Base-by-base conservation (phyloP, 2,888 invertebrate genomes). In the Frankliniella fusca region DNA sequence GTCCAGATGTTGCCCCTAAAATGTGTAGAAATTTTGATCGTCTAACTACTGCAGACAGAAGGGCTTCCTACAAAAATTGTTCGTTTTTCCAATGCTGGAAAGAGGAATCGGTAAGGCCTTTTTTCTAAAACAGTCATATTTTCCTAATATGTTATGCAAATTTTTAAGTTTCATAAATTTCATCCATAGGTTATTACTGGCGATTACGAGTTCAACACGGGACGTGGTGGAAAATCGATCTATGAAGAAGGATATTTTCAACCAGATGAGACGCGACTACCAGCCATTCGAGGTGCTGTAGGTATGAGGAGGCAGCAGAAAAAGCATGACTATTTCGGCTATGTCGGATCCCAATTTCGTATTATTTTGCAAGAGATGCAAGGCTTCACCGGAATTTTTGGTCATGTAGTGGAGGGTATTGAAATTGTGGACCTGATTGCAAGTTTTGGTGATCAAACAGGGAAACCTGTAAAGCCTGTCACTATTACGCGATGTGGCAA, bases 301-400 rank as follows among this genome's bases (percentile, higher is more conserved):
- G 95, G 94, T 82, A 95, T 95, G 94, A 90, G 94, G 18, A 90
- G 95, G 80, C 93, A 94, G 83, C 94, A 94, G 87, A 93, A 93
- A 87, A 91, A 94, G 49, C 94, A 94, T 89, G 94, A 94, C 87
- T 93, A 93, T 86, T 89, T 93, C 85, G 94, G 94, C 81, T 92
- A 94, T 90, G 94, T 95, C n/a, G 95, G 94, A 48, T 94, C 94
- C 83, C 95, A 95, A 88, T 95, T 95, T 89, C 92, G 95, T 84
- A 92, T 95, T 84, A 93, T 95, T 85, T 89, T 95, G 86, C 93
- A 94, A 85, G 94, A 95, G 87, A 94, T 94, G 93, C 91, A 94
- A 84, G 94, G 94, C 80, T 95, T 95, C 88, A 94, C 94, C 9
- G 94, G 93, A 79, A 94, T 95, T 85, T 95, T 95, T 87, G 95